Conservation (phyloP, 2,113 vertebrate genomes). For the Oenanthe melanoleuca region DNA sequence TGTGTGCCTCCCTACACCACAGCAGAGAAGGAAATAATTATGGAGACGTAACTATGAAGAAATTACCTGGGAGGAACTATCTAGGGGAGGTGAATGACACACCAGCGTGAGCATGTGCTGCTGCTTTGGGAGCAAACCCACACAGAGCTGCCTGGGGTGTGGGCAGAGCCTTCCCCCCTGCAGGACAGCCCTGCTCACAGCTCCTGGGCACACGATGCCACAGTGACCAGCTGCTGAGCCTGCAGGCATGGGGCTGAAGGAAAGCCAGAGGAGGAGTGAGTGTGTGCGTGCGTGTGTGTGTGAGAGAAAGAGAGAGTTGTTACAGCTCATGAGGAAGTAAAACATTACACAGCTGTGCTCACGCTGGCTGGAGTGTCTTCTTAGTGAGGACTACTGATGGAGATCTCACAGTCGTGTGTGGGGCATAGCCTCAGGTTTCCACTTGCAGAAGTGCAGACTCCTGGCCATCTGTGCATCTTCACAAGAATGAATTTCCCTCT, state of each 20-base stretch:
- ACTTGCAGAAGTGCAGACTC: background rate
- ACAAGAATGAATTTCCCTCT: background rate
- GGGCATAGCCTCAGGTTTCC: background rate
- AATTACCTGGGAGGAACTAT: background rate
- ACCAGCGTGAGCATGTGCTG: accelerated
- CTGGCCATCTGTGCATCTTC: background rate
- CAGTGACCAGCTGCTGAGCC: accelerated
- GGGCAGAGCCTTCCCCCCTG: accelerated
- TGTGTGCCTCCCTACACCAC: background rate
- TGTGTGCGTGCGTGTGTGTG: too few relatives aligned
- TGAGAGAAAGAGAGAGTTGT: background rate
- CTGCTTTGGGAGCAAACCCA: background rate
- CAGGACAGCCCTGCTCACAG: background rate
- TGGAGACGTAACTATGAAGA: background rate
- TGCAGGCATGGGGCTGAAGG: background rate
- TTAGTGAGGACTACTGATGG: background rate
- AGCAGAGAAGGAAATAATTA: background rate
- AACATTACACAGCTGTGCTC: accelerated
- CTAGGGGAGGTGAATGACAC: background rate
- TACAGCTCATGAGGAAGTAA: background rate
- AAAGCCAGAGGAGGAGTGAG: background rate
- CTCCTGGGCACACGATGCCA: accelerated
- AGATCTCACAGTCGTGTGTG: accelerated
- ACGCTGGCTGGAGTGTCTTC: background rate
- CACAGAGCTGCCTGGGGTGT: background rate